Evolutionary conservation across 53 echinoderm and acorn worm genomes (phyloP).

Genomic region (Echinometra lucunter): DNA sequence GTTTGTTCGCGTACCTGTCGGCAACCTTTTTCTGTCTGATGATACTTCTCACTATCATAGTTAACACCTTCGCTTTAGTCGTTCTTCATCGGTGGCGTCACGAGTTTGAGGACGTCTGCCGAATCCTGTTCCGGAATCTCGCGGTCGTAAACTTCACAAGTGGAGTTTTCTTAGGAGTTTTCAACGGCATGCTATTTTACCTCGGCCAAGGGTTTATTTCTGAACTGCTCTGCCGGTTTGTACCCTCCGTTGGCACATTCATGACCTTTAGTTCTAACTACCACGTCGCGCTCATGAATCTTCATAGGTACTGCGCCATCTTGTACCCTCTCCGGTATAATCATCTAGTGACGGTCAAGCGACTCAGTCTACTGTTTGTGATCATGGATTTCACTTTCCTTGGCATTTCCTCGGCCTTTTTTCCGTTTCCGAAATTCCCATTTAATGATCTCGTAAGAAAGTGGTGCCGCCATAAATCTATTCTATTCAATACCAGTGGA

Average conservation of each 20-base stretch:
- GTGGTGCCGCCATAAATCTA: not conserved
- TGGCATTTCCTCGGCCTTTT: conserved; percentile 11
- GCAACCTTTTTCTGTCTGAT: not conserved
- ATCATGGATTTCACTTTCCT: not conserved
- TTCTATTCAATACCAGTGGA: not conserved
- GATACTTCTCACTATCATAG: not conserved
- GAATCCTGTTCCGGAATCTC: not conserved
- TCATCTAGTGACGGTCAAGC: not conserved
- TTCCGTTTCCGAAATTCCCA: not conserved
- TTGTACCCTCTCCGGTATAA: not conserved
- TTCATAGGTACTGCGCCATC: conserved; percentile 11
- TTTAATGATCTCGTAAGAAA: not conserved
- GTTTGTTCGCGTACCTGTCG: not conserved
- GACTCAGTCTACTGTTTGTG: not conserved
- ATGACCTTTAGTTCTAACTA: not conserved
- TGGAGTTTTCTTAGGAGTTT: not conserved
- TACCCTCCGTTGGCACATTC: not conserved
- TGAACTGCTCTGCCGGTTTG: not conserved
- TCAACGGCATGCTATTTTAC: not conserved
- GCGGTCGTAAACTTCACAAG: not conserved
- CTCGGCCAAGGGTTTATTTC: not conserved
- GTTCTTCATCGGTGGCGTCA: conserved; percentile 20
- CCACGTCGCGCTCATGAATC: conserved; percentile 9
- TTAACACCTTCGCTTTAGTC: not conserved
- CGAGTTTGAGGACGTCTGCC: conserved; percentile 10